phyloP scores from a whole-genome alignment of 2,888 invertebrate species.

The Pammene aurita region DNA sequence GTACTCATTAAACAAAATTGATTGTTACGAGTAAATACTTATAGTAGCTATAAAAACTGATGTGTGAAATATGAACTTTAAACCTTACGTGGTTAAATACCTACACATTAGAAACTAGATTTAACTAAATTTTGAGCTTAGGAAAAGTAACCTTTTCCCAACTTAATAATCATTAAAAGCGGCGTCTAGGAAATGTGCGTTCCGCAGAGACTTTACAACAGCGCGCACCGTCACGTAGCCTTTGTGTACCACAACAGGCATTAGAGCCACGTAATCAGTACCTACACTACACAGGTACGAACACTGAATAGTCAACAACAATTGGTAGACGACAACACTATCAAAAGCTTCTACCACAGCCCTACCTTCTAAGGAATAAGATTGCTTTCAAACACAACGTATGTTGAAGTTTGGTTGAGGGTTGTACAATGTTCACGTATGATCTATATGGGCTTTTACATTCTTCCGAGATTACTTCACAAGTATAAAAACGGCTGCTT shows the following conservation, averaged over 20 bases:
- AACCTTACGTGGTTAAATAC: no score
- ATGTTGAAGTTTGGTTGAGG: no score
- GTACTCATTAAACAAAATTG: no score
- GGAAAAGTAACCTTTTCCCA: background rate
- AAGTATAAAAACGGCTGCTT: slow-evolving; percentile 8
- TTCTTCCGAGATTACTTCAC: slow-evolving; percentile 29
- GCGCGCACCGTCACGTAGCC: slow-evolving; percentile 16
- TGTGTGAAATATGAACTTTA: no score
- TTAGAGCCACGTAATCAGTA: slow-evolving; percentile 36
- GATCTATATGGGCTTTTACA: slow-evolving; percentile 17
- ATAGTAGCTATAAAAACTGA: no score
- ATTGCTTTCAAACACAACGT: background rate
- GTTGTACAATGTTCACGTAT: slow-evolving; percentile 1
- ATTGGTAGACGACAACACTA: background rate
- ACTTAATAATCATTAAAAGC: slow-evolving; percentile 2
- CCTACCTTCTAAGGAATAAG: background rate
- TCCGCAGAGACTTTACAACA: background rate
- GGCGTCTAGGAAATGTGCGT: slow-evolving; percentile 2
- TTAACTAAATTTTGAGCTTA: background rate
- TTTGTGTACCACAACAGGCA: slow-evolving; percentile 26
- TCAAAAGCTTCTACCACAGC: background rate
- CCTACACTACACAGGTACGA: slow-evolving; percentile 7
- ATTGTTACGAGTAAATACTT: no score
- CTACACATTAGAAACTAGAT: no score
- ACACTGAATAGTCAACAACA: background rate